Conservation (phyloP, 2,888 invertebrate species). For the Euzophera pinguis region DNA sequence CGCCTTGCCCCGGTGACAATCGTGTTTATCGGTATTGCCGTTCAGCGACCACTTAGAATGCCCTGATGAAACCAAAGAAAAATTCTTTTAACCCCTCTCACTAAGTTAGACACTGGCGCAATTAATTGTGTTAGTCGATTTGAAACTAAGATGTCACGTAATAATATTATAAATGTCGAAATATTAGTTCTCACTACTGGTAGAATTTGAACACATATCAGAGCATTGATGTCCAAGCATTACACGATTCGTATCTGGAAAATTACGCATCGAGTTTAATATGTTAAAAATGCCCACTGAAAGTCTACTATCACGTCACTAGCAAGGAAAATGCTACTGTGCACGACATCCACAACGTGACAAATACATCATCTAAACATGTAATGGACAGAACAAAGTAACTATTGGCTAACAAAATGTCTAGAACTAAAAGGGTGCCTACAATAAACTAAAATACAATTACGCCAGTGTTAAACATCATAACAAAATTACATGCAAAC, state of each 20-base stretch:
- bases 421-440: constrained; percentile 34
- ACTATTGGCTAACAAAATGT: constrained; percentile 18
- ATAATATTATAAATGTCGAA: constrained; percentile 30
- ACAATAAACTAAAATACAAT: constrained; percentile 51
- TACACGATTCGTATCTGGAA: constrained; percentile 63
- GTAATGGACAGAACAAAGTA: constrained; percentile 8
- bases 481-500: constrained; percentile 46
- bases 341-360: constrained; percentile 40
- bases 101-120: constrained; percentile 56
- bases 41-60: constrained; percentile 41
- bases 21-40: constrained; percentile 17
- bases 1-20: constrained; percentile 25
- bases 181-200: constrained; percentile 50
- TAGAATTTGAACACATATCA: constrained; percentile 51
- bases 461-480: constrained; percentile 64
- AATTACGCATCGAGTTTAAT: constrained; percentile 50
- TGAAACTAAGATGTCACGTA: constrained; percentile 29
- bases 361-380: constrained; percentile 29
- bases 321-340: constrained; percentile 33
- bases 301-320: constrained; percentile 23
- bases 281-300: constrained; percentile 26
- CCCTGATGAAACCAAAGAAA: constrained; percentile 67
- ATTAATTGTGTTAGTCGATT: constrained; percentile 60
- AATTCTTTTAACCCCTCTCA: constrained; percentile 46
- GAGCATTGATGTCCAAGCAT: constrained; percentile 51